phyloP scores from a whole-genome alignment of 2,888 invertebrate species.

The Acanthosepion lycidas region DNA sequence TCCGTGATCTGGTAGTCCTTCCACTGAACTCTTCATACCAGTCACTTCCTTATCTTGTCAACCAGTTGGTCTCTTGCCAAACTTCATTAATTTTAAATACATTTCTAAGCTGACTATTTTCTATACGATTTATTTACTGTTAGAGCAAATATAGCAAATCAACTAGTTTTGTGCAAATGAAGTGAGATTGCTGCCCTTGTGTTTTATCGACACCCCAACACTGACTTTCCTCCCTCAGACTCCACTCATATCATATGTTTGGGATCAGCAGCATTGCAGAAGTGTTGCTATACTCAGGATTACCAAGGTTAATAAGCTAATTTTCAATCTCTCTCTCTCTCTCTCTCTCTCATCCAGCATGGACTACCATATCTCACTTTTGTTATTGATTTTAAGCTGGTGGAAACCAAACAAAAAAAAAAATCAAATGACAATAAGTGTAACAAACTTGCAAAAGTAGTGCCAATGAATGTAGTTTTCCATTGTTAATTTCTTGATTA shows the following conservation, averaged over 20 bases:
- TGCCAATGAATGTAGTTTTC: neutral
- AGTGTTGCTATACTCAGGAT: neutral
- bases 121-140: neutral
- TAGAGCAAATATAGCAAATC: neutral
- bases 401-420: neutral
- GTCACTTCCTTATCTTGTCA: slow-evolving; percentile 1
- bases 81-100: slow-evolving; percentile 13
- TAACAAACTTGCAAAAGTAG: neutral
- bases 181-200: slow-evolving; percentile 33
- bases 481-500: slow-evolving; percentile 3
- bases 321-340: neutral
- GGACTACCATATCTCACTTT: neutral
- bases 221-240: neutral
- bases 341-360: neutral
- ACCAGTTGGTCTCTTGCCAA: slow-evolving; percentile 7
- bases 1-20: too few species aligned
- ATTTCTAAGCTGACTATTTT: neutral
- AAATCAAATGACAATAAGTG: neutral
- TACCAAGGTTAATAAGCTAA: slow-evolving; percentile 33
- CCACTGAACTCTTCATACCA: neutral
- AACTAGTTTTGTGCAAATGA: slow-evolving; percentile 33
- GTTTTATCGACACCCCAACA: neutral
- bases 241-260: neutral
- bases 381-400: neutral
- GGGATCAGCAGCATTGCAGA: neutral